Evolutionary conservation across 2,888 invertebrate genomes (phyloP).

Genomic region (Norana najaformis): DNA sequence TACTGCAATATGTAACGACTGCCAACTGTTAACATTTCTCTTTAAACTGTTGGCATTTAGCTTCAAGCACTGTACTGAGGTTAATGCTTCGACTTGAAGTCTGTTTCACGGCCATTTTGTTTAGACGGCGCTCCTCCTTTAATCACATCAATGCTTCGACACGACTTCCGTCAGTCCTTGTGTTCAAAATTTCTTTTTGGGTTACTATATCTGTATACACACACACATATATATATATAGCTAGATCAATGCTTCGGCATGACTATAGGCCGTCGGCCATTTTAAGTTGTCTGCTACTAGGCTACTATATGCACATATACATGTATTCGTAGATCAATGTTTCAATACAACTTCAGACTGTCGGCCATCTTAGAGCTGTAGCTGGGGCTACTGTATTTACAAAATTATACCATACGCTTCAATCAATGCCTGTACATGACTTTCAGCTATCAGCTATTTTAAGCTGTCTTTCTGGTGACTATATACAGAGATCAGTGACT

Average conservation of each 20-base stretch:
- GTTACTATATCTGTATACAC: background rate
- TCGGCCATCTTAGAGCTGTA: background rate
- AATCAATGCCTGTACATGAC: background rate
- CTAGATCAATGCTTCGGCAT: background rate
- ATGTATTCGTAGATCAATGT: background rate
- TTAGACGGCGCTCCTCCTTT: background rate
- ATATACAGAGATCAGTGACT: no score
- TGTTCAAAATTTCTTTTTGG: background rate
- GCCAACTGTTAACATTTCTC: background rate
- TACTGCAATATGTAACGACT: background rate
- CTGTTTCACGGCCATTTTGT: background rate
- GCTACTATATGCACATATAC: background rate
- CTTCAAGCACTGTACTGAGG: background rate
- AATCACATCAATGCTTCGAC: background rate
- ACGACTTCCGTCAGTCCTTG: background rate
- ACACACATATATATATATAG: no score
- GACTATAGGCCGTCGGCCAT: no score
- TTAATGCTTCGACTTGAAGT: conserved; percentile 3
- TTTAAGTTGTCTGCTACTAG: background rate
- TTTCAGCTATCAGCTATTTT: background rate
- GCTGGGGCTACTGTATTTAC: background rate
- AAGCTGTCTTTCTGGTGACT: no score
- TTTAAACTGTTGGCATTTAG: background rate
- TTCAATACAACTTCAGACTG: background rate
- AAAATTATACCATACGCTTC: background rate